Base-by-base conservation (phyloP, 2,797 vertebrate genomes). In the Xiphophorus birchmanni region DNA sequence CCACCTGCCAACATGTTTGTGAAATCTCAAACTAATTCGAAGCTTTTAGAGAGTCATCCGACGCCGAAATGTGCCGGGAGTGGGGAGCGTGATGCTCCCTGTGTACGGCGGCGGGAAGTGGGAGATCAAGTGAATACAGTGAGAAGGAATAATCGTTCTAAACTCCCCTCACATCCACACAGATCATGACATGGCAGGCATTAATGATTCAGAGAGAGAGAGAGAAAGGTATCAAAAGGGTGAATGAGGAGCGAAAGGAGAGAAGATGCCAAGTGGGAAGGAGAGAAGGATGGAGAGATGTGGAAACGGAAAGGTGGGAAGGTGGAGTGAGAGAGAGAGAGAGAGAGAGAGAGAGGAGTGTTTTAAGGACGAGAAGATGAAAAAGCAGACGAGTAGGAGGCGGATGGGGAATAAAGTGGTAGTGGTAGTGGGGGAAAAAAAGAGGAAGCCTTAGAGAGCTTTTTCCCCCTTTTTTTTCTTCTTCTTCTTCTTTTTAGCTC, bases 141-240 rank as follows among this genome's bases (percentile, higher is more conserved):
- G 75, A 89, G 92, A 88, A 80, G 86, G 87, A 91, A 93, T 91
- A 88, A 91, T 92, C 82, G 90, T 85, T 93, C 79, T 78, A 90
- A 94, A 91, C 82, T 69, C 90, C 77, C 87, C 90, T 93, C 93
- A 90, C 93, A 94, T 94, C 90, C 91, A 92, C 88, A 92, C 90
- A 80, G 90, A 93, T 93, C 91, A 93, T 93, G 92, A 93, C 94
- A 93, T 88, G 92, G 82, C 90, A 92, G 78, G 84, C 93, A 92
- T 92, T 91, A 93, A 94, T 91, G 90, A 93, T 93, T 94, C 90
- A 78, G 18, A 23, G 7, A 52, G 50, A 52, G 50, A 8, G 18
- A 21, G 45, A 44, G 44, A 11, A n/a, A n/a, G 21, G 81, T 81
- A 88, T 87, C 82, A 91, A 90, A 92, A 84, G 87, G 81, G 80